Evolutionary conservation across 1,140 invertebrate genomes (phyloP).

Genomic region (Zaprionus davidi): DNA sequence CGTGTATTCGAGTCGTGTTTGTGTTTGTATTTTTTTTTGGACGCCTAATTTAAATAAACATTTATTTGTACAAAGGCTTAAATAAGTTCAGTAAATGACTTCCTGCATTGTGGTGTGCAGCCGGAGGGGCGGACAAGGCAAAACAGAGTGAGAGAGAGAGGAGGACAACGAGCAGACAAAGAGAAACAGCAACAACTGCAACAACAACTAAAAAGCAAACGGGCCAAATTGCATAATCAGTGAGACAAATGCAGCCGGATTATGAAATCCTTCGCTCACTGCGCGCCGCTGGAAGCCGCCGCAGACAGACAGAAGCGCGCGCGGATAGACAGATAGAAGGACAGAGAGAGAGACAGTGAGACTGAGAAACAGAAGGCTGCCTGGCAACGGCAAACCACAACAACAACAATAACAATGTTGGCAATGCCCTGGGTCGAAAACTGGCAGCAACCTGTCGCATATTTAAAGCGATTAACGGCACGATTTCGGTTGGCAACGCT

Average conservation of each 20-base stretch:
- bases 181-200: slow-evolving; percentile 24
- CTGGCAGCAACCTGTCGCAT: slow-evolving; percentile 80
- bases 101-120: slow-evolving; percentile 63
- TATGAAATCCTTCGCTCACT: slow-evolving; percentile 79
- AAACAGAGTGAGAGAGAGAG: too few relatives aligned
- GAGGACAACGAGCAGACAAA: slow-evolving; percentile 7
- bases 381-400: slow-evolving; percentile 37
- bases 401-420: slow-evolving; percentile 42
- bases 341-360: neutral
- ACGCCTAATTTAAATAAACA: slow-evolving; percentile 79
- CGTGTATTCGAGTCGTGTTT: slow-evolving; percentile 45
- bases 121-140: neutral
- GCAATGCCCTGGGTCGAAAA: slow-evolving; percentile 42
- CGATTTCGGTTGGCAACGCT: slow-evolving; percentile 66
- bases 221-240: slow-evolving; percentile 74
- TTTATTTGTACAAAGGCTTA: slow-evolving; percentile 76
- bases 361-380: slow-evolving; percentile 30
- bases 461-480: slow-evolving; percentile 81
- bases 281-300: slow-evolving; percentile 43
- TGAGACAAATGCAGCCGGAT: slow-evolving; percentile 73
- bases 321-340: slow-evolving; percentile 1
- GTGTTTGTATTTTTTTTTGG: slow-evolving; percentile 67
- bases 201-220: slow-evolving; percentile 29
- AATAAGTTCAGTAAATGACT: slow-evolving; percentile 77
- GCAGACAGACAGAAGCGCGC: slow-evolving; percentile 9